Base-by-base conservation (phyloP, 2,113 vertebrate genomes). In the Saguinus imperator region DNA sequence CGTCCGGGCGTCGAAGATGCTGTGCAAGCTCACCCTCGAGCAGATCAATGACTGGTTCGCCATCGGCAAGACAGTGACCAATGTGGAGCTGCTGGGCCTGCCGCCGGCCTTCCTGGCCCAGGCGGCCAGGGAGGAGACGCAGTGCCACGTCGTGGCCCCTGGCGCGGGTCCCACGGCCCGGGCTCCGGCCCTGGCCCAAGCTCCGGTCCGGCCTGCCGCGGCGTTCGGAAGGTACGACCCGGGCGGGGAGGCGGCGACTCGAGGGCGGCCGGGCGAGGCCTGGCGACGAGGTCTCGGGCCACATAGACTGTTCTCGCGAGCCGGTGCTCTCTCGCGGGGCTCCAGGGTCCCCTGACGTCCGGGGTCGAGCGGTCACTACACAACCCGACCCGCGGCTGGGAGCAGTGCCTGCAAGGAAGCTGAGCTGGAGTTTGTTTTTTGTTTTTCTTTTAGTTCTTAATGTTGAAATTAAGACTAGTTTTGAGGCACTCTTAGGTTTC, bases 31-130 rank as follows among this genome's bases (percentile, higher is more conserved):
- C 1, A 98, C 98, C 0, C 84, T 95, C 8, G 98, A 99, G 21
- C 98, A 99, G 97, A 98, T 99, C 87, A 97, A 97, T 0, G 98
- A 98, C 8, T 99, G 99, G 99, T 99, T 99, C 94, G 98, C 99
- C 6, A 92, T 99, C 3, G 99, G 98, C 27, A 98, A 98, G 25
- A 45, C 98, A 0, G 99, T 99, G 94, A 87, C 98, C 0, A 98
- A 97, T 1, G 98, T 99, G 32, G 98, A 99, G 58, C 88, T 98
- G 0, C 64, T 98, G 86, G 98, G 98, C 55, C 32, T 66, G 23
- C 97, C 96, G 4, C 97, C 96, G 0, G 93, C 91, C 75, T 52
- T 97, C 32, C 97, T 92, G 0, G 95, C 89, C 1, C 82, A 87
- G 57, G 96, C 35, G 8, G 55, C 87, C 72, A 45, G 95, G n/a